Conservation (phyloP, 1,140 invertebrate genomes). For the Drosophila nigrodunni region DNA sequence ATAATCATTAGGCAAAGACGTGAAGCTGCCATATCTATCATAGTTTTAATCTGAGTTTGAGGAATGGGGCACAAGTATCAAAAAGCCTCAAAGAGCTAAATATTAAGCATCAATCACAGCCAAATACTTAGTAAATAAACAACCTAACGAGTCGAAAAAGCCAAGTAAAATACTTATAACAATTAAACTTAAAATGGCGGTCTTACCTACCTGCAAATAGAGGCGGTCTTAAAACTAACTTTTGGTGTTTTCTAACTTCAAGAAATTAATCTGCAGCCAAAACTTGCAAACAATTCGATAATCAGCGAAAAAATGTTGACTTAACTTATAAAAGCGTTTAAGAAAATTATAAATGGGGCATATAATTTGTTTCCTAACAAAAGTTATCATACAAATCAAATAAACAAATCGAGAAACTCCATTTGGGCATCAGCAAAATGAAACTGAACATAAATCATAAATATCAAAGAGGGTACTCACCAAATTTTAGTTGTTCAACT, state of each 20-base stretch:
- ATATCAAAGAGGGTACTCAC: neutral
- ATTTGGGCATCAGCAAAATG: neutral
- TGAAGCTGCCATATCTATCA: conserved; percentile 37
- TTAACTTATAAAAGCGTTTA: neutral
- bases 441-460: neutral
- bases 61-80: neutral
- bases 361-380: neutral
- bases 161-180: conserved; percentile 10
- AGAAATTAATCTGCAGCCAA: neutral
- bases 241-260: neutral
- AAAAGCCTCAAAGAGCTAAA: conserved; percentile 1
- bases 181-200: neutral
- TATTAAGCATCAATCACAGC: conserved; percentile 25
- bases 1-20: conserved; percentile 57
- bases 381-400: neutral
- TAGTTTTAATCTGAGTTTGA: conserved; percentile 36
- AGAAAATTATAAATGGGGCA: neutral
- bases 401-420: neutral
- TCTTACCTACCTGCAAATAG: too few species aligned
- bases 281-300: conserved; percentile 13
- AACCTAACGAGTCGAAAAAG: neutral
- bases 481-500: neutral
- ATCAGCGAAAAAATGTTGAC: neutral
- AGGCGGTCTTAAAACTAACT: neutral
- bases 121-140: conserved; percentile 5